phyloP scores from a whole-genome alignment of 2,888 invertebrate genomes.

The Eupithecia subumbrata region DNA sequence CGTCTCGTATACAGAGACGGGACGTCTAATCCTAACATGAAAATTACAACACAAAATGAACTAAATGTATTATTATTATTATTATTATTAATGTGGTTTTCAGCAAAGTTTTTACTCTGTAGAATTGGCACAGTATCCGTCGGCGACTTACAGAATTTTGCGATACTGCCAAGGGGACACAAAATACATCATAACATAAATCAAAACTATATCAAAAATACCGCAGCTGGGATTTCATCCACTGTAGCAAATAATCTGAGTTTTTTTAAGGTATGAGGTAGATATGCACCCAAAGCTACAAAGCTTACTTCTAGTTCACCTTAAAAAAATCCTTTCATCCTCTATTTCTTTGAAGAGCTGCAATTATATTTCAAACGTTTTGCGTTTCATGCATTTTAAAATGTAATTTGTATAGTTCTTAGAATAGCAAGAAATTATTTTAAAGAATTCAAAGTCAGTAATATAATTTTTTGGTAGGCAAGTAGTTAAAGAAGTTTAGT shows the following conservation, averaged over 20 bases:
- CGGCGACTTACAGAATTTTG: not conserved
- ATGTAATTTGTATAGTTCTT: not conserved
- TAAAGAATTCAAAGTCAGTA: not conserved
- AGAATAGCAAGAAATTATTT: not conserved
- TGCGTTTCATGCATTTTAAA: slow-evolving; percentile 6
- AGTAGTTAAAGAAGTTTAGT: not conserved
- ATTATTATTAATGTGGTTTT: not conserved
- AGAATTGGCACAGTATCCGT: not conserved
- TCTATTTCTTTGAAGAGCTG: slow-evolving; percentile 15
- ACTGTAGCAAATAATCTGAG: not conserved
- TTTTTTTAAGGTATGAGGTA: too few species aligned
- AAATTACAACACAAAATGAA: too few species aligned
- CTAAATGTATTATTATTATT: too few species aligned
- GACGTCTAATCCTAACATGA: too few species aligned
- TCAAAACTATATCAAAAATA: too few species aligned
- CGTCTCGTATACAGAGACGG: too few species aligned
- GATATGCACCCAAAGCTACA: not conserved
- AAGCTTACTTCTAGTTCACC: not conserved
- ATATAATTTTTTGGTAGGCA: not conserved
- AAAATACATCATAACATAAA: too few species aligned
- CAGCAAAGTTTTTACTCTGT: not conserved
- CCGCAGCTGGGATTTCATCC: not conserved
- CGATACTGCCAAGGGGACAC: not conserved
- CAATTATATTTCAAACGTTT: slow-evolving; percentile 14
- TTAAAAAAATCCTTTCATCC: slow-evolving; percentile 8